Base-by-base conservation (phyloP, 2,888 invertebrate species). In the Elgonia sp. region DNA sequence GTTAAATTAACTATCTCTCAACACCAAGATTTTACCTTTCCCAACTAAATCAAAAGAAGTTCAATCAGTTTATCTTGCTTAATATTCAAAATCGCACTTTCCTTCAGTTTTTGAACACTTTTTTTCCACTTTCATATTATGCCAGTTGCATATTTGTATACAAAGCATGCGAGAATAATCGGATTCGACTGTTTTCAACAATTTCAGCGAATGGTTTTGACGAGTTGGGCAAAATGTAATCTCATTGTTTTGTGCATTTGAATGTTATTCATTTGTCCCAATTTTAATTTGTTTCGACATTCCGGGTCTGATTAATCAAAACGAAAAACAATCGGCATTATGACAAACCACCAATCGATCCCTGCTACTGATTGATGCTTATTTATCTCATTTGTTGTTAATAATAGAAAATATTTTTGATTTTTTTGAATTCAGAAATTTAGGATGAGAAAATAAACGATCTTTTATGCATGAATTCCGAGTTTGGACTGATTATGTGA, bases 221-320 rank as follows among this genome's bases (percentile, higher is more conserved):
- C 84, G 84, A 79, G 72, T 53, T 62, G 60, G 39, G 55, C 76
- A 76, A 75, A 84, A 76, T 46, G 65, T 77, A 84, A 72, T 84
- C 79, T 46, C 69, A 76, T 84, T 72, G 69, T 70, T 62, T 84
- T 70, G 29, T 16, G 29, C 16, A 75, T 77, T 70, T 63, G 62
- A 63, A 69, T 62, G 62, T 77, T 77, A 77, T 76, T 77, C 50
- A 63, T 70, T 57, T 70, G 37, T n/a, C 16, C 14, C 46, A 16
- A 75, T 60, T 75, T 81, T 72, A 40, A 21, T 72, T 81, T 55
- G 69, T 69, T 42, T 16, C 14, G 55, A 40, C 16, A 77, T 77
- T 77, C 39, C 50, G 20, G 39, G 29, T 57, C 55, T 65, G 65
- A 65, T 77, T 65, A 77, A 77, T 65, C 77, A 55, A 50, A 76